Base-by-base conservation (phyloP, 1,140 invertebrate genomes). In the Caenorhabditis remanei region DNA sequence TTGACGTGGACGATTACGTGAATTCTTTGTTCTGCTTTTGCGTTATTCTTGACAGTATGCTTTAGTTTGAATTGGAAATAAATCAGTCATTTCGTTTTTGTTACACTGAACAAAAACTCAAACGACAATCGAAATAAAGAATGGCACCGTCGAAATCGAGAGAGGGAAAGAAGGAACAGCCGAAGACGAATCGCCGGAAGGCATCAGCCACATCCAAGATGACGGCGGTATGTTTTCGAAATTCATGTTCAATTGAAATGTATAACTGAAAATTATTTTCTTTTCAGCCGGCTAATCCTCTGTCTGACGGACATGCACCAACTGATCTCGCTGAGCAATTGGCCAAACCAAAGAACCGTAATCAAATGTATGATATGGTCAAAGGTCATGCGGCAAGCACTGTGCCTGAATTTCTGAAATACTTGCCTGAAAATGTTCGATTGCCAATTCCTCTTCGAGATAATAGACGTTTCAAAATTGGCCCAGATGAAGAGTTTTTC, bases 111-210 rank as follows among this genome's bases (percentile, higher is more conserved):
- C 32, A 50, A 55, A n/a, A 43, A 9, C 7, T 46, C 46, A 46
- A 43, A n/a, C 53, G 32, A 61, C 61, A 5, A 32, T 32, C 21
- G 24, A 8, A 63, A 32, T 4, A 11, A 63, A 63, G n/a, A 40
- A 63, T 63, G 61, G 61, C 61, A 13, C 61, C 61, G 24, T 63
- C 61, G 24, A 63, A 63, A 14, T 63, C 61, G 24, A 63, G 32
- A 32, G 32, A 32, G n/a, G 61, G 32, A 3, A 63, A 63, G 24
- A 63, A 63, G 9, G 61, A 63, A 9, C 11, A 4, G 61, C 7
- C 56, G 8, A 63, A 63, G 32, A 63, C 61, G 4, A 63, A 63
- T 32, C 61, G 61, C 14, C 61, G 61, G 24, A 63, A 63, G 14
- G 5, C 21, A 11, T 4, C 21, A 4, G 11, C 21, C 14, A 63